Conservation (phyloP, 2,797 vertebrate genomes). For the Tokudaia tokunoshimensis region DNA sequence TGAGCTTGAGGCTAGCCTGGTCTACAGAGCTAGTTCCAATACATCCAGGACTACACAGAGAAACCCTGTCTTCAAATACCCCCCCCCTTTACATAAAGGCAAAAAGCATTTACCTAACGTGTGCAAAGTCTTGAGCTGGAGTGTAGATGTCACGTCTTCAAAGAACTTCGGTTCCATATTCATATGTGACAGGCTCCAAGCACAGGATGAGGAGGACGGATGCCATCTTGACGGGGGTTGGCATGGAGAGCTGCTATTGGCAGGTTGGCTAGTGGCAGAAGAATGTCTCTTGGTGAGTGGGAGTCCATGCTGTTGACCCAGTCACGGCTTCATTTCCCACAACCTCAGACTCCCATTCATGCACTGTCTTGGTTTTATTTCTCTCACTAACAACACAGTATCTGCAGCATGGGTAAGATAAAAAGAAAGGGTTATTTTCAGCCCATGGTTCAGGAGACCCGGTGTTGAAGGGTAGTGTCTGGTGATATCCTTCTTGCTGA, state of each 20-base stretch:
- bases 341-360: not conserved
- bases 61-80: not conserved
- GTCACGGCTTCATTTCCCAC: not conserved
- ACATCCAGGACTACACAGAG: not conserved
- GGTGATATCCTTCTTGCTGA: not conserved
- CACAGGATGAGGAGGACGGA: not conserved
- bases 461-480: not conserved
- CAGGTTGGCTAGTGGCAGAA: not conserved
- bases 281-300: not conserved
- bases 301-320: not conserved
- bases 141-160: not conserved
- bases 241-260: not conserved
- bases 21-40: no score
- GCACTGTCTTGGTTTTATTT: not conserved
- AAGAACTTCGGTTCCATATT: not conserved
- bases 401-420: not conserved
- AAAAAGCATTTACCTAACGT: not conserved
- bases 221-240: fast-evolving
- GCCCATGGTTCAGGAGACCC: not conserved
- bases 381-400: not conserved
- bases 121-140: not conserved
- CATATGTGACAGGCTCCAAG: not conserved
- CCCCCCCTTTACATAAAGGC: not conserved
- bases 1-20: no score
- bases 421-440: not conserved